phyloP scores from a whole-genome alignment of 2,113 vertebrate genomes.

The Cebus imitator region DNA sequence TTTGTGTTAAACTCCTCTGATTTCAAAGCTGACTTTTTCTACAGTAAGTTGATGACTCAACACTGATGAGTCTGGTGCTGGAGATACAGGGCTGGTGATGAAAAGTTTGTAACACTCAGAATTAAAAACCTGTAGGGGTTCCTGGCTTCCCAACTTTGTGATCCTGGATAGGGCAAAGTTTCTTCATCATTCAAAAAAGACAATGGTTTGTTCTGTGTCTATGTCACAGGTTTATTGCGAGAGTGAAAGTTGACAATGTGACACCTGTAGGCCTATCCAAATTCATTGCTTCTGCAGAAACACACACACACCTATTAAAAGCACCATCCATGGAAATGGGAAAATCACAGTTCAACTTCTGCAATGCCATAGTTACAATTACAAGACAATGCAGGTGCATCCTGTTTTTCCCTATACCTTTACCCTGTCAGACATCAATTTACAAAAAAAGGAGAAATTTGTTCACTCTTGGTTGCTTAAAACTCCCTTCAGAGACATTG shows the following conservation, averaged over 20 bases:
- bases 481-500: constrained; percentile 1
- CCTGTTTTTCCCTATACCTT: not conserved
- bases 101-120: not conserved
- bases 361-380: not conserved
- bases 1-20: not conserved
- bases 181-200: not conserved
- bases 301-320: not conserved
- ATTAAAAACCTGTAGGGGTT: not conserved
- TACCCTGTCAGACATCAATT: not conserved
- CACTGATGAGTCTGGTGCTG: not conserved
- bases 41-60: not conserved
- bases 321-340: not conserved
- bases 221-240: not conserved
- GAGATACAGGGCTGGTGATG: not conserved
- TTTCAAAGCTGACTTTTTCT: not conserved
- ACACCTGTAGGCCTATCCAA: not conserved
- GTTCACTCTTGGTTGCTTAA: not conserved
- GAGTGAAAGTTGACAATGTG: not conserved
- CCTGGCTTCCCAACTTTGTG: not conserved
- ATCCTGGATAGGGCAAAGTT: not conserved
- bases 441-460: not conserved
- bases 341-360: not conserved
- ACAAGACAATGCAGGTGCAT: not conserved
- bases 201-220: not conserved
- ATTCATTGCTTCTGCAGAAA: not conserved